Evolutionary conservation across 2,888 invertebrate genomes (phyloP).

Genomic region (Drosophila phalerata): DNA sequence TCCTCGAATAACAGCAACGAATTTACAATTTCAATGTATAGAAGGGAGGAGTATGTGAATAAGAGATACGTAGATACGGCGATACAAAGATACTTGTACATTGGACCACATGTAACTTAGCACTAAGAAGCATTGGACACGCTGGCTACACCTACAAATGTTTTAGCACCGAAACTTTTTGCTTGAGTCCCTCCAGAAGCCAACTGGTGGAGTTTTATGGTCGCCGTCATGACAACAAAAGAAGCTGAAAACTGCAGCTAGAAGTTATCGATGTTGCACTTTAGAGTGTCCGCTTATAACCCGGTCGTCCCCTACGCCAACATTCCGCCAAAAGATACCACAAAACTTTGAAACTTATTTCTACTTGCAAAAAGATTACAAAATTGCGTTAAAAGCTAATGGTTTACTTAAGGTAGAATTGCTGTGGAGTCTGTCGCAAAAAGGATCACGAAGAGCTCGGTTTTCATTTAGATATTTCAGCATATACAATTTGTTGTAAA

Average conservation of each 20-base stretch:
- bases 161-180: slow-evolving; percentile 56
- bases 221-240: slow-evolving; percentile 55
- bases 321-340: slow-evolving; percentile 7
- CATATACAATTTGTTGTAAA: too few relatives aligned
- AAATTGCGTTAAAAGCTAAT: slow-evolving; percentile 69
- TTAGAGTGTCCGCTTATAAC: slow-evolving; percentile 54
- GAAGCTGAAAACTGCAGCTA: slow-evolving; percentile 45
- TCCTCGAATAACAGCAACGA: slow-evolving; percentile 55
- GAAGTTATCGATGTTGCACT: slow-evolving; percentile 79
- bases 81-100: slow-evolving; percentile 15
- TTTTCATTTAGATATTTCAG: not conserved
- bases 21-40: slow-evolving; percentile 76
- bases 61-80: slow-evolving; percentile 42
- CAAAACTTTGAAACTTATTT: slow-evolving; percentile 38
- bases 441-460: not conserved
- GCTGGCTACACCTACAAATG: slow-evolving; percentile 63
- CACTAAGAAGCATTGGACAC: slow-evolving; percentile 53
- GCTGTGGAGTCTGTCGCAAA: not conserved
- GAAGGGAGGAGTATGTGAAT: slow-evolving; percentile 51
- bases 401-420: slow-evolving; percentile 3
- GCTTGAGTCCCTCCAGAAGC: slow-evolving; percentile 5
- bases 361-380: slow-evolving; percentile 36
- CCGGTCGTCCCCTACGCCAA: slow-evolving; percentile 1
- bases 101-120: slow-evolving; percentile 31
- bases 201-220: slow-evolving; percentile 49